phyloP scores from a whole-genome alignment of 1,140 invertebrate species.

The Ostrea denselamellosa region DNA sequence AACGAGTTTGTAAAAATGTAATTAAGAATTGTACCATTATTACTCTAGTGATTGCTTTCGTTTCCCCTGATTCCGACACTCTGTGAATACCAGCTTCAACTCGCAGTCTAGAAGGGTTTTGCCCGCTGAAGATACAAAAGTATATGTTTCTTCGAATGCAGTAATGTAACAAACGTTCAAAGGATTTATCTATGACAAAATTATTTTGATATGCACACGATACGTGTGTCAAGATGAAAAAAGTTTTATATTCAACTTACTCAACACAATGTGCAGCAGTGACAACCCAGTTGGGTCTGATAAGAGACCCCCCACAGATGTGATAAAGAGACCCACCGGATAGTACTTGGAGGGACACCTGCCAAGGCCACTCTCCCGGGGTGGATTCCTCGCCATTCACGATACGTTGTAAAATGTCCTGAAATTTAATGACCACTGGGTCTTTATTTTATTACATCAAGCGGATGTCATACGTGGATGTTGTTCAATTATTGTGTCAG shows the following conservation, averaged over 20 bases:
- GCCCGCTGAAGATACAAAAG: neutral
- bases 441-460: neutral
- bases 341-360: constrained; percentile 55
- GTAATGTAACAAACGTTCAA: too few species aligned
- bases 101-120: neutral
- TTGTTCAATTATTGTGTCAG: too few species aligned
- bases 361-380: constrained; percentile 55
- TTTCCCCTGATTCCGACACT: neutral
- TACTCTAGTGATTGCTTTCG: neutral
- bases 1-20: too few species aligned
- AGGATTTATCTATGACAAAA: too few species aligned
- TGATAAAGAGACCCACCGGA: constrained; percentile 32
- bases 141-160: too few species aligned
- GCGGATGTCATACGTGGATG: too few species aligned
- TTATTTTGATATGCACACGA: too few species aligned
- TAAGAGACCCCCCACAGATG: constrained; percentile 56
- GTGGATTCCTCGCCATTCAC: constrained; percentile 49
- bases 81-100: neutral
- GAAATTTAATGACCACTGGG: neutral
- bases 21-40: neutral
- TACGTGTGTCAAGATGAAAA: too few species aligned
- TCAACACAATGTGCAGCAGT: constrained; percentile 60
- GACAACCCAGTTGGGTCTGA: constrained; percentile 48
- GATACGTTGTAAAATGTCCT: neutral
- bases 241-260: constrained; percentile 1